Conservation (phyloP, 2,113 vertebrate species). For the Gnathonemus echidnorhynchus region DNA sequence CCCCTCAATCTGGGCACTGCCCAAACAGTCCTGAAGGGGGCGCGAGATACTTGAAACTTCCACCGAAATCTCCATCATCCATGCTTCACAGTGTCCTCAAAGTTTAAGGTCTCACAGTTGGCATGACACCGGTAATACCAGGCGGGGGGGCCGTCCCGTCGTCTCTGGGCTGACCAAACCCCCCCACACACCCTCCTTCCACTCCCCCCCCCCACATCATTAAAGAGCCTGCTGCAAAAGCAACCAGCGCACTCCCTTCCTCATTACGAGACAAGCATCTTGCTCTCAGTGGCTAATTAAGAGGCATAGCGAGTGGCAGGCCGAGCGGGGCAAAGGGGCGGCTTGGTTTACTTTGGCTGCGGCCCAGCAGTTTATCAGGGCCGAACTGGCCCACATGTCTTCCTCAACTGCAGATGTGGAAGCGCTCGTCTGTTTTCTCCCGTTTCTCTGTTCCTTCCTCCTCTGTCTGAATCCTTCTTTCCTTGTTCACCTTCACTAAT, state of each 20-base stretch:
- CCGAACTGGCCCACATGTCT: slow-evolving; percentile 8
- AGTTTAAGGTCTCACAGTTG: background rate
- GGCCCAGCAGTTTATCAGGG: slow-evolving; percentile 38
- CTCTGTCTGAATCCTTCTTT: background rate
- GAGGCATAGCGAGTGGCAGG: slow-evolving; percentile 24
- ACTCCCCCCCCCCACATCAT: background rate
- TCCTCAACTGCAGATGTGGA: background rate
- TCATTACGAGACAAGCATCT: slow-evolving; percentile 63
- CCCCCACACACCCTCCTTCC: background rate
- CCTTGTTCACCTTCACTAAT: background rate
- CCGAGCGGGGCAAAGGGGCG: slow-evolving; percentile 4
- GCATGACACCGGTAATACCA: background rate
- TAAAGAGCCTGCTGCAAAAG: slow-evolving; percentile 51
- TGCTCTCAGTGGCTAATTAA: slow-evolving; percentile 55
- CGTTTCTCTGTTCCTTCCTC: slow-evolving; percentile 18
- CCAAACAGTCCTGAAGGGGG: background rate
- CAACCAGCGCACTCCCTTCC: slow-evolving; percentile 47
- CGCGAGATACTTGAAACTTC: background rate
- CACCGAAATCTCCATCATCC: background rate
- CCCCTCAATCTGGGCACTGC: background rate
- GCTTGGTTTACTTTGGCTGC: slow-evolving; percentile 35
- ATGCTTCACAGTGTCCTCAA: background rate
- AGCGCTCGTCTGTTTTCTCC: background rate
- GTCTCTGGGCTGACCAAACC: background rate
- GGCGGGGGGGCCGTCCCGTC: background rate